phyloP scores from a whole-genome alignment of 2,888 invertebrate genomes.

The Bugulina stolonifera region DNA sequence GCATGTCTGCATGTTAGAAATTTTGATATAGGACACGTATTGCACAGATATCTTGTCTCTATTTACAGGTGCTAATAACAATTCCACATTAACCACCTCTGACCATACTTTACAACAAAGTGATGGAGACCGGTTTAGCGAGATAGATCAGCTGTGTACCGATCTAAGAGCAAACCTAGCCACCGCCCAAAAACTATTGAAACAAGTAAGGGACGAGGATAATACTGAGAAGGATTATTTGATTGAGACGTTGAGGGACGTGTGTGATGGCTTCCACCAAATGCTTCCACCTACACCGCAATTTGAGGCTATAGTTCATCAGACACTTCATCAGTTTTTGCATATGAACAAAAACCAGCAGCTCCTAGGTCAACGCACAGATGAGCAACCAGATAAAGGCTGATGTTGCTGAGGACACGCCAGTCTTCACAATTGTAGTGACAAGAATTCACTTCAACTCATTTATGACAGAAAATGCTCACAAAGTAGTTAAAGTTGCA shows the following conservation, averaged over 20 bases:
- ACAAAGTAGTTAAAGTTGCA: too few relatives aligned
- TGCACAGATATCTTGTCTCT: neutral
- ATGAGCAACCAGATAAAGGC: neutral
- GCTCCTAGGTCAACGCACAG: neutral
- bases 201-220: neutral
- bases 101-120: too few relatives aligned
- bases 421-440: too few relatives aligned
- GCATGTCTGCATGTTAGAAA: too few relatives aligned
- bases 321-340: slow-evolving; percentile 16
- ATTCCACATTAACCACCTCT: neutral
- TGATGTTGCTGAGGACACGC: too few relatives aligned
- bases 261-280: slow-evolving; percentile 22
- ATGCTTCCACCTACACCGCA: slow-evolving; percentile 15
- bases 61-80: neutral
- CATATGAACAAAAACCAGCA: slow-evolving; percentile 18
- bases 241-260: slow-evolving; percentile 16
- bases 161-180: slow-evolving; percentile 1
- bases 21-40: too few relatives aligned
- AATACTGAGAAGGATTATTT: slow-evolving; percentile 23
- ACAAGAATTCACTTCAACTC: too few relatives aligned
- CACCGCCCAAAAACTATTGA: neutral
- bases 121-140: neutral
- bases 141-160: slow-evolving; percentile 16
- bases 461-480: too few relatives aligned
- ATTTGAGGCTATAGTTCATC: slow-evolving; percentile 24